Evolutionary conservation across 2,113 vertebrate species (phyloP).

Genomic region (Oryzias woworae): DNA sequence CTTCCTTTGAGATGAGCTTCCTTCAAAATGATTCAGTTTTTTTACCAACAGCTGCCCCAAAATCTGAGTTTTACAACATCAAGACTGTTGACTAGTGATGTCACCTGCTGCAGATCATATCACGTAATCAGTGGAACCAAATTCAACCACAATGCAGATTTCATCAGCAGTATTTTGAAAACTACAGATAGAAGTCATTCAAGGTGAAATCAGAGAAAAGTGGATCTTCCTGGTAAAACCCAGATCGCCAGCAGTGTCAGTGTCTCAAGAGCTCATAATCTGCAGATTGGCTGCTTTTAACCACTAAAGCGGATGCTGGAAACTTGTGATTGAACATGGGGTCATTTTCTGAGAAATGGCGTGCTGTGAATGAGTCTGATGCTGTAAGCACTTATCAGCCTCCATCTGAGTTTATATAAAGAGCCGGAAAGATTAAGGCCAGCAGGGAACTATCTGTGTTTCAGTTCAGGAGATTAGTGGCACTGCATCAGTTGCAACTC

Average conservation of each 20-base stretch:
- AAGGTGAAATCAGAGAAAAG: neutral
- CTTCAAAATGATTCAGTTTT: no score
- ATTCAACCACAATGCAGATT: no score
- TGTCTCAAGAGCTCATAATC: constrained; percentile 4
- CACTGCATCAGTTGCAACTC: constrained; percentile 1
- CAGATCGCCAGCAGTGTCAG: constrained; percentile 2
- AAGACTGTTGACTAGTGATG: no score
- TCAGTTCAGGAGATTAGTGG: constrained; percentile 41
- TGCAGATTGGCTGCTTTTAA: constrained; percentile 46
- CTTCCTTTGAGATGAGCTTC: no score
- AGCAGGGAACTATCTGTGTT: constrained; percentile 19
- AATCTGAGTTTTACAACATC: no score
- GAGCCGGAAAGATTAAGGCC: constrained; percentile 55
- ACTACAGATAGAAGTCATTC: no score
- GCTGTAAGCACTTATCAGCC: constrained; percentile 24
- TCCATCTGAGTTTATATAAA: constrained; percentile 50
- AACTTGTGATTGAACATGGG: neutral
- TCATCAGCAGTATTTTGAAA: no score
- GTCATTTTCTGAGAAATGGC: constrained; percentile 6
- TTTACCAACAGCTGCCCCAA: no score
- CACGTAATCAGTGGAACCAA: no score
- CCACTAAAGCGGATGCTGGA: neutral
- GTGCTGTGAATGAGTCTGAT: constrained; percentile 2
- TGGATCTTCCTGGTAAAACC: neutral
- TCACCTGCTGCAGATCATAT: no score